Evolutionary conservation across 2,113 vertebrate species (phyloP), one percentile per base, ranked within the genome.

Genomic region (Noctilio leporinus): DNA sequence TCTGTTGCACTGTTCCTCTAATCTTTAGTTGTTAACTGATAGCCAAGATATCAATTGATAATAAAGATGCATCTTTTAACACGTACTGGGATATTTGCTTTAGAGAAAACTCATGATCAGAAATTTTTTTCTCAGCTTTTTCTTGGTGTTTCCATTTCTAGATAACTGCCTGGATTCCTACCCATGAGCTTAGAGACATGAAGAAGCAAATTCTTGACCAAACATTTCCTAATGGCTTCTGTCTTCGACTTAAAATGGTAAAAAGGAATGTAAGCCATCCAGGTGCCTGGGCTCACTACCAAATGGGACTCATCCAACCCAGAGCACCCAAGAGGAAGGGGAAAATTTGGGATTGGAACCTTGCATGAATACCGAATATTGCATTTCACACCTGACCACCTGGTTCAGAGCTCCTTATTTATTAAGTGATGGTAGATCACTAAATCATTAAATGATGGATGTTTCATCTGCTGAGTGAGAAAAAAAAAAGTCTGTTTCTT

Each of bases 391-490:
- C 6, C 10, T 75, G 30, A 78, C 10, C 19, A 57, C 43, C 17
- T 38, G 20, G 47, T 80, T 28, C 45, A 12, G 16, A 78, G 6
- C 10, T 95, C 47, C 17, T 14, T 38, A 12, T 70, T 38, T 62
- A 12, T 70, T 38, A 57, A 65, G 49, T 86, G 67, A 91, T 5
- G 59, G 47, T 76, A 0, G 12, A 90, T 91, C 49, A n/a, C 59
- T 30, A 24, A 30, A 30, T 62, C 77, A 94, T 94, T 96, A 95
- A 88, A 93, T 93, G 43, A 22, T 47, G 40, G 33, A 33, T 93
- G 85, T 96, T 59, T 67, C 57, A 64, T 85, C 49, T 92, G 26
- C 69, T 95, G 89, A 92, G 86, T 43, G 75, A 95, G 89, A 92
- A 62, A 80, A 62, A 80, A 62, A 77, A 83, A 92, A 55, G 57